These are phyloP conservation scores for Aptenodytes forsteri DNA, from an alignment of 2,113 vertebrate species.

Conservation along the genomic window DNA sequence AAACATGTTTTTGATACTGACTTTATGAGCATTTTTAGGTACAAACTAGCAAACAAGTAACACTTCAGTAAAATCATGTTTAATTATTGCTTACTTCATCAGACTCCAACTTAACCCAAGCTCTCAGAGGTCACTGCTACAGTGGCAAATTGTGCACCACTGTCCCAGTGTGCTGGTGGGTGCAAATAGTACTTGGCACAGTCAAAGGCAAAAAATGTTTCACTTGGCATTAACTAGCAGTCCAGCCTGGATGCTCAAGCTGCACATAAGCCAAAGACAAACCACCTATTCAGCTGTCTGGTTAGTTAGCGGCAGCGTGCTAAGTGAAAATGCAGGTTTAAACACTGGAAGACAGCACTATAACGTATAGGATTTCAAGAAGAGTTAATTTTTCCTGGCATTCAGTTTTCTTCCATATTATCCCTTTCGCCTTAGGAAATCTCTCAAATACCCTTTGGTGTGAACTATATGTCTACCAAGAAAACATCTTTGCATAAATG, in stretches of 20 bases:
- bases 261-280: conserved; percentile 18
- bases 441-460: background rate
- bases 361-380: background rate
- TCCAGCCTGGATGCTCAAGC: background rate
- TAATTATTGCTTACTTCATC: background rate
- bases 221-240: background rate
- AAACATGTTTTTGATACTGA: background rate
- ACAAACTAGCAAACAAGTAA: background rate
- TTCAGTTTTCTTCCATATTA: background rate
- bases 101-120: background rate
- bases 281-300: background rate
- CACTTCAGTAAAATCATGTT: background rate
- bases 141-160: background rate
- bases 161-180: background rate
- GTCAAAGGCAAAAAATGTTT: conserved; percentile 16
- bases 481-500: background rate
- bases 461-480: background rate
- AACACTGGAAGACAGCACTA: background rate
- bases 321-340: conserved; percentile 44
- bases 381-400: background rate
- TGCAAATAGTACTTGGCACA: background rate
- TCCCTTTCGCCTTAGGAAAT: background rate
- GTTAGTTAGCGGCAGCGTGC: background rate
- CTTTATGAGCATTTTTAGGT: background rate
- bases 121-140: background rate